Base-by-base conservation (phyloP, 1,140 invertebrate genomes). In the Megathymus violae region DNA sequence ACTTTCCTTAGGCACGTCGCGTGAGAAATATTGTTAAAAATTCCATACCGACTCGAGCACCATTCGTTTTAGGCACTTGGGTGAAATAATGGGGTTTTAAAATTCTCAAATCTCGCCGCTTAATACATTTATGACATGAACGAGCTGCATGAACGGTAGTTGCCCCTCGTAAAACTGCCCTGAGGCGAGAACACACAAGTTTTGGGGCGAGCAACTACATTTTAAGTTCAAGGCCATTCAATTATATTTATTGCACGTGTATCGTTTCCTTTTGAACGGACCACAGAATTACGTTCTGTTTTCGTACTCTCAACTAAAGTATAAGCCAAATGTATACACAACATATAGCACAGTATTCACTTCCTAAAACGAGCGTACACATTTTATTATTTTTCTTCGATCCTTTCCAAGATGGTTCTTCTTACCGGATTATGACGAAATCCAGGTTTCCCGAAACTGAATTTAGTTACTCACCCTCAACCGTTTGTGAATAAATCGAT, bases 221-320 rank as follows among this genome's bases (percentile, higher is more conserved):
- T 71, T 73, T 70, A 82, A 85, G 82, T 85, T 85, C 82, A 82
- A 77, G 82, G 82, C 44, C 71, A 74, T 59, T 43, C 62, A 76
- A 78, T 80, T 78, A 69, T 77, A 72, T 84, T 74, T 77, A 72
- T 74, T 73, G 70, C 69, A 69, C 59, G 63, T 67, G 72, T 76
- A 70, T 43, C 48, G 76, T 74, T 82, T 82, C 82, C 80, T 80
- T 76, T 67, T 80, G 66, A 66, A 62, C 65, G 66, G 14, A 43
- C 27, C 41, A 31, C 41, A 36, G 38, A 36, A 60, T 34, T 16
- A 48, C 40, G n/a, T 16, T 59, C 31, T 9, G 17, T 22, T 47
- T 60, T 60, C 47, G 44, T 38, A 31, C 11, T 15, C 14, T 44
- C 1, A 34, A 59, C 43, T 19, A 38, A 11, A 56, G 43, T 43